These are phyloP conservation scores for Silurus lanzhouensis DNA, from an alignment of 2,797 vertebrate genomes.

Conservation along the genomic window DNA sequence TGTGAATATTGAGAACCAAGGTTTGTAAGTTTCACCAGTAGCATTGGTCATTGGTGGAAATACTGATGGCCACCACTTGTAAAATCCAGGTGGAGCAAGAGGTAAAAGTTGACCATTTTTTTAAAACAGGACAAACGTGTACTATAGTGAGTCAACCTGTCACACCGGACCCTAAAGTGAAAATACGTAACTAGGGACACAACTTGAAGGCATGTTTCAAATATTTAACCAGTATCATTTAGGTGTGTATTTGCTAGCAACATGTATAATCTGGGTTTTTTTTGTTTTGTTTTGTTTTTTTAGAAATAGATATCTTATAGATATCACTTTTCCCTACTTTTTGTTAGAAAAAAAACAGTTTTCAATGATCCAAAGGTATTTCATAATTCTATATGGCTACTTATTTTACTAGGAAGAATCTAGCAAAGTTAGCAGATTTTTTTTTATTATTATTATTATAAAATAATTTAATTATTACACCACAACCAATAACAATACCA, in stretches of 20 bases:
- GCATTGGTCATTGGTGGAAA: background rate
- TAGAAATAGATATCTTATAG: background rate
- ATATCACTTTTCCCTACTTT: background rate
- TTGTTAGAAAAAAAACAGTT: background rate
- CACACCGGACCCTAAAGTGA: background rate
- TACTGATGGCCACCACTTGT: background rate
- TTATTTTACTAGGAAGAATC: background rate
- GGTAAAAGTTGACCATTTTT: background rate
- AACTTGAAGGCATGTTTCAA: background rate
- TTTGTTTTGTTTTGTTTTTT: too few relatives aligned
- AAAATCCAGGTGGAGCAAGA: background rate
- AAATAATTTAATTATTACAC: background rate
- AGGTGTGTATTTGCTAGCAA: background rate
- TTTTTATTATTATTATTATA: too few relatives aligned
- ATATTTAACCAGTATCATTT: background rate
- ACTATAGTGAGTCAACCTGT: background rate
- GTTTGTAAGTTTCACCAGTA: background rate
- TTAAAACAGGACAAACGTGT: background rate
- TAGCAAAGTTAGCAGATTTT: background rate
- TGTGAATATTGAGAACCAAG: background rate
- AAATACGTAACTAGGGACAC: background rate
- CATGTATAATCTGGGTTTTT: background rate
- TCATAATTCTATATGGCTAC: background rate
- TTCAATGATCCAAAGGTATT: background rate
- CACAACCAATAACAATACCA: background rate